phyloP scores from a whole-genome alignment of 1,140 invertebrate genomes.

The Drosophila mayri region DNA sequence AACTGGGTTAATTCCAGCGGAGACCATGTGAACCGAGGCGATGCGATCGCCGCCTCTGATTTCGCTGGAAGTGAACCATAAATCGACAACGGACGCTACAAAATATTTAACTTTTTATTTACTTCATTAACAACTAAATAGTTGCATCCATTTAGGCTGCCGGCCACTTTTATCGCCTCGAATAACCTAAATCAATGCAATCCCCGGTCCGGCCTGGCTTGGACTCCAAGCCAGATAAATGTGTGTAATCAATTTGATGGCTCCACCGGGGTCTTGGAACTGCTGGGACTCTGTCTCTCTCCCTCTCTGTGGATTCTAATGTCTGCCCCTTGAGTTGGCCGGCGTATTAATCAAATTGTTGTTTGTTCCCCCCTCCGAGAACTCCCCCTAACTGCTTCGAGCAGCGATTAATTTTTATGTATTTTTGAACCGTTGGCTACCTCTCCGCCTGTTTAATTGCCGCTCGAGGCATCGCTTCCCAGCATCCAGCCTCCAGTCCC shows the following conservation, averaged over 20 bases:
- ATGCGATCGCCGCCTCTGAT: conserved; percentile 22
- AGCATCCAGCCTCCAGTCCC: background rate
- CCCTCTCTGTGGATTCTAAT: conserved; percentile 27
- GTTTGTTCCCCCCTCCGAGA: conserved; percentile 20
- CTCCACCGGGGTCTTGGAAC: conserved; percentile 41
- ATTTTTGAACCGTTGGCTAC: conserved; percentile 51
- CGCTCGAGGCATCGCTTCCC: conserved; percentile 40
- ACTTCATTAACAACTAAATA: conserved; percentile 82
- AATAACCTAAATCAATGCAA: conserved; percentile 75
- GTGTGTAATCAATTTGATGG: conserved; percentile 81
- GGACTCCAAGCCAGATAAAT: conserved; percentile 63
- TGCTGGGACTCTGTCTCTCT: conserved; percentile 40
- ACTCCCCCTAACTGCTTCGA: conserved; percentile 3
- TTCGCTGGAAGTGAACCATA: conserved; percentile 61
- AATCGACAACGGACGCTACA: conserved; percentile 37
- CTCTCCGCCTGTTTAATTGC: conserved; percentile 71
- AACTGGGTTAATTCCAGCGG: conserved; percentile 67
- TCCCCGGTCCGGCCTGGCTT: conserved; percentile 16
- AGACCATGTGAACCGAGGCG: conserved; percentile 40
- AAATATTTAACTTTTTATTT: conserved; percentile 72
- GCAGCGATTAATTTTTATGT: conserved; percentile 75
- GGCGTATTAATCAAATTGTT: conserved; percentile 81
- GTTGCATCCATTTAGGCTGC: conserved; percentile 54
- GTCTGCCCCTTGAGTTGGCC: conserved; percentile 41
- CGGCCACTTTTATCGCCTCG: conserved; percentile 70